phyloP scores from a whole-genome alignment of 1,140 invertebrate species.

The Drosophila oshimai region DNA sequence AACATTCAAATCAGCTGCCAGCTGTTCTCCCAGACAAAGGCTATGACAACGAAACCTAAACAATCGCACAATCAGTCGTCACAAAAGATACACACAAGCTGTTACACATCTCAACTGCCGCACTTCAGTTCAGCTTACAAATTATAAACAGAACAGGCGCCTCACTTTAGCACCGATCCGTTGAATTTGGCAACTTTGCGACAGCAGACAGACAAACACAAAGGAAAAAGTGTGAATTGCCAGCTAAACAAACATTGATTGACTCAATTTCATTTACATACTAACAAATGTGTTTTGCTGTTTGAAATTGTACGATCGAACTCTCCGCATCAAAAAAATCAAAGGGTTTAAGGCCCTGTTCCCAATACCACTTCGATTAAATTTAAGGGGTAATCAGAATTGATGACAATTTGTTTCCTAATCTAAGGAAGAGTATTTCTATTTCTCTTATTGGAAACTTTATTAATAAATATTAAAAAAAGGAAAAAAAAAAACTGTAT shows the following conservation, averaged over 20 bases:
- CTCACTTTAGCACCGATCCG: conserved; percentile 8
- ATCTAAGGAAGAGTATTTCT: too few species aligned
- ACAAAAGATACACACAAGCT: background rate
- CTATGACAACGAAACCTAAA: conserved; percentile 31
- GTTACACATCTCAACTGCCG: background rate
- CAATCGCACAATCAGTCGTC: conserved; percentile 1
- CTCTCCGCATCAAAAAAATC: background rate
- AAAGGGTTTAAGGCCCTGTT: background rate
- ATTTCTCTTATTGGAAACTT: too few species aligned
- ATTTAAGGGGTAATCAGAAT: background rate
- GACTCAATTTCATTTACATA: conserved; percentile 28
- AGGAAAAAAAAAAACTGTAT: too few species aligned
- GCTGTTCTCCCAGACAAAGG: conserved; percentile 8
- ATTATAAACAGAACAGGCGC: background rate
- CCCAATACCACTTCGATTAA: background rate
- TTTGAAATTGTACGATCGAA: conserved; percentile 1
- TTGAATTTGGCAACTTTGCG: conserved; percentile 27
- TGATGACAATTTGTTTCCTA: too few species aligned
- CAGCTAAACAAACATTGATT: conserved; percentile 34
- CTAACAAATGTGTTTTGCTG: conserved; percentile 13
- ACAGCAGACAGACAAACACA: background rate
- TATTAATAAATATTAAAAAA: too few species aligned
- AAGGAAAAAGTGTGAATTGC: conserved; percentile 15
- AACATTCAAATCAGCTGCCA: conserved; percentile 15
- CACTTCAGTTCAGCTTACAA: background rate